Base-by-base conservation (phyloP, 2,113 vertebrate genomes). In the Oreotragus oreotragus region DNA sequence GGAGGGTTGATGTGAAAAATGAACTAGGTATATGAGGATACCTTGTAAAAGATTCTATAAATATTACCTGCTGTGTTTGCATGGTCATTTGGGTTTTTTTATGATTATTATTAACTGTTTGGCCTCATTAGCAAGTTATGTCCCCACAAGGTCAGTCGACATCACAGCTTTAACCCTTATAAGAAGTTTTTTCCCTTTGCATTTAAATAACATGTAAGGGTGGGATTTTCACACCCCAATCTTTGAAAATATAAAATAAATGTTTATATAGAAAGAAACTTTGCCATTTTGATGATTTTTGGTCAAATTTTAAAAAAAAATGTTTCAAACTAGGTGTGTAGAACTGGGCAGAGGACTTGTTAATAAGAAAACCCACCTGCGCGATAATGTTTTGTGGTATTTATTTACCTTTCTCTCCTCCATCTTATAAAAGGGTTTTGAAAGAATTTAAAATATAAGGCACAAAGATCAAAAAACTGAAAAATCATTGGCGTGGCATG, bases 301-400 rank as follows among this genome's bases (percentile, higher is more conserved):
- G 53, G 16, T 77, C 51, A 93, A 88, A 94, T 85, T 2, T n/a
- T n/a, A n/a, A 97, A 97, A 91, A 94, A 81, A 81, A 36, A 47
- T 17, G 21, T 30, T 95, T 87, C 36, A 96, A 96, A 39, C 9
- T 45, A 95, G 43, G 25, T 66, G 28, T 57, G 33, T 9, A 58
- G 51, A 95, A 88, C 16, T 55, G 27, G 23, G 12, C 0, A 33
- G 43, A 77, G 14, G 11, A 5, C 51, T 3, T 79, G 45, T 96
- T 91, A 90, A 53, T 88, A 90, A 93, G 57, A 95, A 87, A 96
- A 94, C 73, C 3, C 80, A 84, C 11, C 21, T 13, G 21, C 1
- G 0, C 47, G 11, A 57, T 14, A 81, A 27, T 84, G 94, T 84
- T 96, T 95, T 90, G 62, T 66, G 15, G 3, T 92, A 73, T 57